Evolutionary conservation across 1,140 invertebrate species (phyloP), one percentile per base, ranked within the genome.

Genomic region (Magallana gigas): DNA sequence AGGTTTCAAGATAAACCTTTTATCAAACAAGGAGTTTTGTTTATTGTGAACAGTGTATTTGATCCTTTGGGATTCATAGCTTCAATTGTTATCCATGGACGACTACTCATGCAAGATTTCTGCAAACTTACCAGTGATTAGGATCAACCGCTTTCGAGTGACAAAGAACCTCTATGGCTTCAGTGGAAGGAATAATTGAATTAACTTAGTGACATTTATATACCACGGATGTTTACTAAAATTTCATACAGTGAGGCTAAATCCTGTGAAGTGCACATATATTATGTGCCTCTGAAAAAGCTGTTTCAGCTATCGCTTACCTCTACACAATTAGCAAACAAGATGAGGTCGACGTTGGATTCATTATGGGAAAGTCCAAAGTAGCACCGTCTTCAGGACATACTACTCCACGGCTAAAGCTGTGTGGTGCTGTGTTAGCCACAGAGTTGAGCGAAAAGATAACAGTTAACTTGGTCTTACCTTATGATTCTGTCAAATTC

Each of bases 41-140:
- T 88, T 12, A 88, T 59, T 16, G 23, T 92, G 16, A 87, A 85
- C 12, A 87, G 80, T 36, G 60, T 91, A n/a, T 92, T 71, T 84
- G 90, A 92, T 57, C 91, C 90, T 2, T 12, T 91, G 12, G 91
- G 91, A 82, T 91, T 91, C 36, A 48, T 90, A 8, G 84, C 91
- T 6, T 86, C 90, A 0, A 29, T 91, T 1, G 81, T 85, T 48
- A 83, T 90, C 36, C 56, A 62, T 8, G 90, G 87, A 1, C 90
- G 90, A 81, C n/a, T 85, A 5, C 85, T 89, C 6, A 36, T 91
- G 1, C 29, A 84, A 8, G 62, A 87, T 14, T 36, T 90, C 1
- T 62, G 84, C 12, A 23, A 59, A 23, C 9, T 48, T 11, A 84
- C 76, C 6, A 8, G 9, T n/a, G 90, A 86, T 16, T 91, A 89